These are phyloP conservation scores for Onthophagus sagittarius DNA, from an alignment of 2,888 invertebrate genomes.

Conservation along the genomic window DNA sequence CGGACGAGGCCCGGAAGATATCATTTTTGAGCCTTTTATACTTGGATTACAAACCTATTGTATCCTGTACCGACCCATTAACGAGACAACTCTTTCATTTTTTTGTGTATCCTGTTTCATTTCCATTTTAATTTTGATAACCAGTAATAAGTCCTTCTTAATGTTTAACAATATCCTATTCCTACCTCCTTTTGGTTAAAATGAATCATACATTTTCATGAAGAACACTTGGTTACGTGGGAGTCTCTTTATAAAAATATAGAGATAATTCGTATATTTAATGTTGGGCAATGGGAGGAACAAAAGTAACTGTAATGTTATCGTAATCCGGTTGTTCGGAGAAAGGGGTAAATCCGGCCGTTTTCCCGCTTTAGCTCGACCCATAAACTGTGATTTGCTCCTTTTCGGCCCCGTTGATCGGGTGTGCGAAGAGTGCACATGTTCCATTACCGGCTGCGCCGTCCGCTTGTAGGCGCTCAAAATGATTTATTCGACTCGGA, in stretches of 20 bases:
- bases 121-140: too few relatives aligned
- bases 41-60: conserved; percentile 30
- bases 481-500: not conserved
- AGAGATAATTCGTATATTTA: not conserved
- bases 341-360: not conserved
- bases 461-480: not conserved
- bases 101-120: too few relatives aligned
- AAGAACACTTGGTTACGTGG: too few relatives aligned
- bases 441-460: not conserved
- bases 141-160: too few relatives aligned
- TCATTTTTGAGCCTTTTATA: conserved; percentile 32
- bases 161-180: too few relatives aligned
- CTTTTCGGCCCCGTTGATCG: not conserved
- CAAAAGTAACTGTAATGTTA: not conserved
- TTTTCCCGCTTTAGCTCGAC: not conserved
- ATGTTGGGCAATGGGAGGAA: not conserved
- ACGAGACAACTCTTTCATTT: conserved; percentile 15
- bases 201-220: too few relatives aligned
- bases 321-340: not conserved
- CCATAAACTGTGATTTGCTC: not conserved
- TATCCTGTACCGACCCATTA: conserved; percentile 32
- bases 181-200: too few relatives aligned
- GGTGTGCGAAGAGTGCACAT: not conserved
- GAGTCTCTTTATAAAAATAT: too few relatives aligned
- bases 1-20: conserved; percentile 31